These are phyloP conservation scores for Lumbricus terrestris DNA, from an alignment of 2,888 invertebrate species.

Conservation along the genomic window DNA sequence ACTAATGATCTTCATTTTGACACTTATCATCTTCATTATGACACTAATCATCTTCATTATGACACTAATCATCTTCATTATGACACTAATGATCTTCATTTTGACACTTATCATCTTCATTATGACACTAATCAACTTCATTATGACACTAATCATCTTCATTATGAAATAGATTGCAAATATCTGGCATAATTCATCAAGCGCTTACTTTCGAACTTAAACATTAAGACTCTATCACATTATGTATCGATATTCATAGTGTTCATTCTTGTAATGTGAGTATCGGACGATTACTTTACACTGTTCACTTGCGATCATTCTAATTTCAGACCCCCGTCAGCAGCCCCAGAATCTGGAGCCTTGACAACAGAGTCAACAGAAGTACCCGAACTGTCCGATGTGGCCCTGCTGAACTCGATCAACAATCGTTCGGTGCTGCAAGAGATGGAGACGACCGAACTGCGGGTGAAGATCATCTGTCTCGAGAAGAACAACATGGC, in stretches of 20 bases:
- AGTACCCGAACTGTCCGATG: background rate
- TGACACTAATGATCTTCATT: no score
- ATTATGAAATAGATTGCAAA: background rate
- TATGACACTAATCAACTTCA: no score
- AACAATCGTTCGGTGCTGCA: background rate
- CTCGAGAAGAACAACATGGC: slow-evolving; percentile 32
- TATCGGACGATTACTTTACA: background rate
- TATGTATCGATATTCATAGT: background rate
- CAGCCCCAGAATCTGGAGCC: background rate
- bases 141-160: background rate
- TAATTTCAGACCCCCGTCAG: background rate
- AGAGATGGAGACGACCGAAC: slow-evolving; percentile 32
- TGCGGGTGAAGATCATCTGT: slow-evolving; percentile 31
- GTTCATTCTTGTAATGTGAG: background rate
- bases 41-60: no score
- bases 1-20: no score
- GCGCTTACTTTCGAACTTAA: background rate
- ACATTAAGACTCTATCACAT: no score
- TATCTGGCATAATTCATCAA: background rate
- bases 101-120: no score
- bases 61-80: no score
- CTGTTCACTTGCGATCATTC: background rate
- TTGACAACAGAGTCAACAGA: background rate
- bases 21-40: no score
- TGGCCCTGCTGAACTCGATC: background rate